A percentile compares a stretch with the other conserved stretches of the same genome.
These are phyloP conservation scores for Drosophila vallismaia DNA, from an alignment of 2,888 invertebrate genomes.

Conservation along the genomic window DNA sequence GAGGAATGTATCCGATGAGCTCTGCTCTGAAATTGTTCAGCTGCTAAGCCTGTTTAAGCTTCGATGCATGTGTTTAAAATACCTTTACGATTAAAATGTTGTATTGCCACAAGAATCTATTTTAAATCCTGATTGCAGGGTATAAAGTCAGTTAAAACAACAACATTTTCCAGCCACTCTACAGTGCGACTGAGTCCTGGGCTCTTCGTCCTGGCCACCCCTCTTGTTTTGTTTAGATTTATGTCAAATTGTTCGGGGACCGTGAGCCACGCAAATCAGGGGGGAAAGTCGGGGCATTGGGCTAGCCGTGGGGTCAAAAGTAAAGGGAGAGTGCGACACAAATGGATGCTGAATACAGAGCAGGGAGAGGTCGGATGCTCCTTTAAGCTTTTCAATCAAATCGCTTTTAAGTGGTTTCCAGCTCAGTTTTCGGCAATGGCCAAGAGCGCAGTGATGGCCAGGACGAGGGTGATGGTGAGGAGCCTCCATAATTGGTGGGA, in stretches of 20 bases:
- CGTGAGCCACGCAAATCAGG: slow-evolving; percentile 25
- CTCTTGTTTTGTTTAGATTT: slow-evolving; percentile 77
- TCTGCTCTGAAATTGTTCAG: background rate
- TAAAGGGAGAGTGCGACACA: background rate
- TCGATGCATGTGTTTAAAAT: background rate
- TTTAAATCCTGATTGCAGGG: background rate
- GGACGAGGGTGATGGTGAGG: slow-evolving; percentile 17
- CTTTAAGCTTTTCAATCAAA: slow-evolving; percentile 79
- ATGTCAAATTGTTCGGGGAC: slow-evolving; percentile 71
- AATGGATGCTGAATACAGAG: background rate
- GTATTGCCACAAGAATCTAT: too few relatives aligned
- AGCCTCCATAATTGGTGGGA: slow-evolving; percentile 64
- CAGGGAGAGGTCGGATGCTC: background rate
- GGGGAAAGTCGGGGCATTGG: background rate
- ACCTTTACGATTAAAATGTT: too few relatives aligned
- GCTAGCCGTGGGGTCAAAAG: slow-evolving; percentile 1
- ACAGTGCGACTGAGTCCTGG: slow-evolving; percentile 33
- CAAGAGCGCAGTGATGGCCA: slow-evolving; percentile 17
- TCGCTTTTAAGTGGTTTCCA: slow-evolving; percentile 74
- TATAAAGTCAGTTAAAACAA: slow-evolving; percentile 31
- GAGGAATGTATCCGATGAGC: too few relatives aligned
- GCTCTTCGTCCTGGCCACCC: slow-evolving; percentile 27
- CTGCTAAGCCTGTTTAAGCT: background rate
- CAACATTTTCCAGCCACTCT: slow-evolving; percentile 37
- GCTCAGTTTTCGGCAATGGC: slow-evolving; percentile 41